Conservation (phyloP, 2,888 invertebrate genomes). For the Andrena hattorfiana region DNA sequence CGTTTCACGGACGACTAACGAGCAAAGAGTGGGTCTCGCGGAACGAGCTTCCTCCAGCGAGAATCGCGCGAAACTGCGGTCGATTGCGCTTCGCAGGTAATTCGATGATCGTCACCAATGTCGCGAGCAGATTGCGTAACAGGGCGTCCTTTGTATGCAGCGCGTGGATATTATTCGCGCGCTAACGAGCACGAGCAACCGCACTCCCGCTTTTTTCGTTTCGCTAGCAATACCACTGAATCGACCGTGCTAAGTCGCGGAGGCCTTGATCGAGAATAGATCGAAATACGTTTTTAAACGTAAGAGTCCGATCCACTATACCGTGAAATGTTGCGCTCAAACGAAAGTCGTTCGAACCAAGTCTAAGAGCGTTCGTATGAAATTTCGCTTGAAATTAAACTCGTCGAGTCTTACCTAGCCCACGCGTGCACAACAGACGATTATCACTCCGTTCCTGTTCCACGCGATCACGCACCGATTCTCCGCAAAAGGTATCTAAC, state of each 20-base stretch:
- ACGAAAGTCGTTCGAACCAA: no score
- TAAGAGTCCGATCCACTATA: no score
- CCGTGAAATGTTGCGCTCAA: no score
- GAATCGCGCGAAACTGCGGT: conserved; percentile 62
- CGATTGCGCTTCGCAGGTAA: conserved; percentile 70
- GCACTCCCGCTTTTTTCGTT: not conserved
- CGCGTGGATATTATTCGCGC: conserved; percentile 18
- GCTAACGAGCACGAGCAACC: conserved; percentile 13
- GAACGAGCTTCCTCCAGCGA: conserved; percentile 26
- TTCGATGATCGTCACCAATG: conserved; percentile 77
- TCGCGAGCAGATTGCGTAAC: conserved; percentile 63
- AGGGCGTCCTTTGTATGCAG: conserved; percentile 61
- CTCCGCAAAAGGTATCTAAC: not conserved
- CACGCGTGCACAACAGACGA: no score
- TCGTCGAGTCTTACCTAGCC: no score
- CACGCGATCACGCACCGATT: not conserved
- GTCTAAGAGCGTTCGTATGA: no score
- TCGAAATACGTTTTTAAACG: not conserved
- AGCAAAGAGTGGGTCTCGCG: conserved; percentile 10
- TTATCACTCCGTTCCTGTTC: no score
- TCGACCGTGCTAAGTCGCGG: not conserved
- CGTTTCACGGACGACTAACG: conserved; percentile 3
- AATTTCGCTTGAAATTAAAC: no score
- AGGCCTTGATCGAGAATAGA: not conserved
- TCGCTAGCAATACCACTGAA: not conserved